Base-by-base conservation (phyloP, 1,140 invertebrate genomes). In the Chelonus insularis region DNA sequence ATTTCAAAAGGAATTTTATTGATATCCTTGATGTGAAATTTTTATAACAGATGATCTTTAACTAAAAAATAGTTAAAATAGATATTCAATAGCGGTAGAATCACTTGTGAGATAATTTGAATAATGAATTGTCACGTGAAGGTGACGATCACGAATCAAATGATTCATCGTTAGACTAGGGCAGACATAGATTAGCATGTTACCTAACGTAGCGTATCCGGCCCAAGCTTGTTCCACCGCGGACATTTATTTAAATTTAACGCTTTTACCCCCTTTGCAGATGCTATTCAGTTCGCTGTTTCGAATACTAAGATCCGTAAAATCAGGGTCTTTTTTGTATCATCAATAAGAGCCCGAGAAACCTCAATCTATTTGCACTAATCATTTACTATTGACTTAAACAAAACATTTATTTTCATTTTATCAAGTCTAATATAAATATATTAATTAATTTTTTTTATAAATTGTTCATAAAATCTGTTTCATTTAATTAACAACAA, bases 221-320 rank as follows among this genome's bases (percentile, higher is more conserved):
- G 68, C 57, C 60, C 64, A 58, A 73, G 57, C 63, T 68, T 45
- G 37, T 54, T 63, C 37, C 25, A 25, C 66, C 64, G 61, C 62
- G 55, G 64, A 71, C 75, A 78, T 79, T 79, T 78, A 76, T 78
- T 77, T 68, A 78, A 77, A 78, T 78, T 78, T 77, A 75, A 77
- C 76, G 77, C 74, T 76, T 56, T 71, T 70, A 69, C 69, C 67
- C 57, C 43, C 20, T 63, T 57, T 63, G 73, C 74, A 76, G 73
- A 76, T 74, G 73, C 54, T n/a, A n/a, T n/a, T 64, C 56, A 9
- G 37, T 21, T 21, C 29, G 25, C 4, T 39, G 2, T 36, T 29
- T 39, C 12, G 36, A 36, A 25, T 32, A 25, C 51, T 54, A 70
- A 71, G 61, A 71, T 67, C 72, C 73, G 68, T 78, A 73, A 78